Conservation (phyloP, 1,140 invertebrate genomes). For the Drosophila bocki region DNA sequence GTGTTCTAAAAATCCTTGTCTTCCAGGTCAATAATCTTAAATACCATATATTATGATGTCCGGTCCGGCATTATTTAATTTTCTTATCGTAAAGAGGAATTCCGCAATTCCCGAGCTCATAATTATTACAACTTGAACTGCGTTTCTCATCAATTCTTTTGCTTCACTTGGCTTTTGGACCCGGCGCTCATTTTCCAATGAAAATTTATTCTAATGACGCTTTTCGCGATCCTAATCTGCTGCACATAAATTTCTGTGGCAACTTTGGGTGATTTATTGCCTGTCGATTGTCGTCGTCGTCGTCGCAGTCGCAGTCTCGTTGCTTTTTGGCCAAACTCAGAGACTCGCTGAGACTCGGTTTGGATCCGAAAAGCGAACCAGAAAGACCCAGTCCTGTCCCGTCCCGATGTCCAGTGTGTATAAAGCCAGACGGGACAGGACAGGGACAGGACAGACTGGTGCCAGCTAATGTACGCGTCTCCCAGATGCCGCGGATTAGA, state of each 20-base stretch:
- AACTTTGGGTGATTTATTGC: conserved; percentile 83
- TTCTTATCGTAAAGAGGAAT: conserved; percentile 6
- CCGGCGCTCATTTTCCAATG: conserved; percentile 50
- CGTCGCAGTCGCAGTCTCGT: conserved; percentile 39
- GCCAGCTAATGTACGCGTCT: conserved; percentile 78
- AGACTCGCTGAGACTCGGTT: conserved; percentile 25
- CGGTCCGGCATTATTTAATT: not conserved
- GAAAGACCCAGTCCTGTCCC: not conserved
- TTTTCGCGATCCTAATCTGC: conserved; percentile 77
- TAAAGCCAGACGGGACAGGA: conserved; percentile 23
- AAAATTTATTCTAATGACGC: conserved; percentile 80
- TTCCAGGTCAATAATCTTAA: conserved; percentile 1
- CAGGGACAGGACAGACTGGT: conserved; percentile 43
- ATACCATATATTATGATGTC: not conserved
- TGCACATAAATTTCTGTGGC: conserved; percentile 82
- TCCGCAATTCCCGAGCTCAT: conserved; percentile 5
- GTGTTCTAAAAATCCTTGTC: no score
- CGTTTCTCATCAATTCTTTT: conserved; percentile 29
- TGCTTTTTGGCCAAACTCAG: conserved; percentile 36
- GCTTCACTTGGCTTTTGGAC: conserved; percentile 15
- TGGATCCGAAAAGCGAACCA: conserved; percentile 39
- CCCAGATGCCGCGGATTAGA: conserved; percentile 82
- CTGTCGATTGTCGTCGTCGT: conserved; percentile 79
- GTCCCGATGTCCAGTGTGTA: conserved; percentile 9
- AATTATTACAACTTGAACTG: conserved; percentile 28